phyloP scores from a whole-genome alignment of 2,888 invertebrate species.

The Acrobasis repandana region DNA sequence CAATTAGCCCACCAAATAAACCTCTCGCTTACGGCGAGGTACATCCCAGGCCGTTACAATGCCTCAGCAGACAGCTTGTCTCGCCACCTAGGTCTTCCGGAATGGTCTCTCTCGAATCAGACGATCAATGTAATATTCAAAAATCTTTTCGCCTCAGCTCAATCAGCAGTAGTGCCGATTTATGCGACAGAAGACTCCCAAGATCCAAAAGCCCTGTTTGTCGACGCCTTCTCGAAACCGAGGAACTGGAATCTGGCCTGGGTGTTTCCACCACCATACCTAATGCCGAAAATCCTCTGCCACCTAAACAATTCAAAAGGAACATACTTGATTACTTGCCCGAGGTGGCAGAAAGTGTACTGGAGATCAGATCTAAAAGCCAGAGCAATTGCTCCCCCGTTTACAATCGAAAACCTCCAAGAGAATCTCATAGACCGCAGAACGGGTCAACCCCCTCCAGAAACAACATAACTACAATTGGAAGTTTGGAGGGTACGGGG shows the following conservation, averaged over 20 bases:
- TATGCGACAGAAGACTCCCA: too few species aligned
- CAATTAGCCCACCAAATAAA: neutral
- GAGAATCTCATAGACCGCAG: neutral
- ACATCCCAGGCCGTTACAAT: too few species aligned
- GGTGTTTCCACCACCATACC: too few species aligned
- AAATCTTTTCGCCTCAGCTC: neutral
- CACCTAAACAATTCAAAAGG: neutral
- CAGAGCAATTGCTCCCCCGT: neutral
- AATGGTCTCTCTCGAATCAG: neutral
- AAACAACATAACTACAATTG: conserved; percentile 18
- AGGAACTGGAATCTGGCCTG: too few species aligned
- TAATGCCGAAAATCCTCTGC: too few species aligned
- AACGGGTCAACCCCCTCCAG: conserved; percentile 12
- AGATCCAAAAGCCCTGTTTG: too few species aligned
- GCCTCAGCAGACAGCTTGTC: too few species aligned
- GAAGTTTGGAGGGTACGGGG: conserved; percentile 23
- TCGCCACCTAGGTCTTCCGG: too few species aligned
- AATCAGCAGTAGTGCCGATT: too few species aligned
- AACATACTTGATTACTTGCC: neutral
- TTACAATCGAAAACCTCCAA: neutral
- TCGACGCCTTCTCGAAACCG: too few species aligned
- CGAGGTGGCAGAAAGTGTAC: neutral
- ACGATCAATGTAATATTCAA: too few species aligned
- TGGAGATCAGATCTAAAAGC: neutral
- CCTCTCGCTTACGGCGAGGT: too few species aligned